Conservation (phyloP, 2,113 vertebrate genomes). For the Dendropsophus ebraccatus region DNA sequence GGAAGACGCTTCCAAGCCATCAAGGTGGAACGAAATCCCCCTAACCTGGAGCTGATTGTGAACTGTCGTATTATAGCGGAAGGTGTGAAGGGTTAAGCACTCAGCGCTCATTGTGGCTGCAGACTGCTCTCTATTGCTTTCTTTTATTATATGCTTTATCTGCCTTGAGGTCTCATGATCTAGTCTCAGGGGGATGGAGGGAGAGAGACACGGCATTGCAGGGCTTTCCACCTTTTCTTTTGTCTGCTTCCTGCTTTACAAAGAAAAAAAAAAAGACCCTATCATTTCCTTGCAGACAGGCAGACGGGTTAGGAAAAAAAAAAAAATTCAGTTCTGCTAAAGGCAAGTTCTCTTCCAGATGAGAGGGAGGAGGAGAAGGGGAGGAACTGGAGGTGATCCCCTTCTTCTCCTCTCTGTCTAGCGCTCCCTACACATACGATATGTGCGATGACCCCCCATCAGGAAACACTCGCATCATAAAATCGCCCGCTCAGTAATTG, state of each 20-base stretch:
- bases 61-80: not conserved
- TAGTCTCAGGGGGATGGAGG: slow-evolving; percentile 53
- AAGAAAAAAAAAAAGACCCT: slow-evolving; percentile 56
- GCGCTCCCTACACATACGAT: slow-evolving; percentile 27
- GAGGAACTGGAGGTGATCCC: slow-evolving; percentile 25
- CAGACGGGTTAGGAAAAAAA: slow-evolving; percentile 57
- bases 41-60: not conserved
- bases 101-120: slow-evolving; percentile 35
- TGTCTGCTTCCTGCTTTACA: slow-evolving; percentile 59
- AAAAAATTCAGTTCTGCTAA: slow-evolving; percentile 48
- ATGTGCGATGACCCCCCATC: not conserved
- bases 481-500: slow-evolving; percentile 11
- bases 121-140: slow-evolving; percentile 52
- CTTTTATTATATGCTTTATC: slow-evolving; percentile 59
- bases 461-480: not conserved
- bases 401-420: slow-evolving; percentile 36
- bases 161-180: slow-evolving; percentile 58
- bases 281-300: slow-evolving; percentile 60
- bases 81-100: slow-evolving; percentile 47
- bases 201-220: slow-evolving; percentile 52
- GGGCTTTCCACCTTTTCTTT: slow-evolving; percentile 60
- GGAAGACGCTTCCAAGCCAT: not conserved
- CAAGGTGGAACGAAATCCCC: not conserved
- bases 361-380: slow-evolving; percentile 52
- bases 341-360: slow-evolving; percentile 53